These are phyloP conservation scores for Mobula hypostoma DNA, from an alignment of 2,113 vertebrate species.

Conservation along the genomic window DNA sequence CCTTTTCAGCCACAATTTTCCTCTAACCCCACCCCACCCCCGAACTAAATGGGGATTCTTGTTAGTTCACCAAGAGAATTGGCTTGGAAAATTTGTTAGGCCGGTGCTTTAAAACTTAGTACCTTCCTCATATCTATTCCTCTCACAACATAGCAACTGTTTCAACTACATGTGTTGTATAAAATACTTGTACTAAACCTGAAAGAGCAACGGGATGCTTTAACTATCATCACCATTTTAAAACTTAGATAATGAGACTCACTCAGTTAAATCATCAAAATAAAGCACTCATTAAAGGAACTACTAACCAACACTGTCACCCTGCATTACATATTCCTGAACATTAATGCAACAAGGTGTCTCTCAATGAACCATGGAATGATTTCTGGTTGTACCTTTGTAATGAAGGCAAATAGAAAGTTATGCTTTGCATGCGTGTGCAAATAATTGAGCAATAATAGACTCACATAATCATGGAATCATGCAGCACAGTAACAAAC, in stretches of 20 bases:
- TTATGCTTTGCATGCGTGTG: background rate
- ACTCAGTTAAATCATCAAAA: background rate
- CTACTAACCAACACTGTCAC: background rate
- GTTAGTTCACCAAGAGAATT: background rate
- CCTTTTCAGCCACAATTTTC: too few relatives aligned
- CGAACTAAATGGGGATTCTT: background rate
- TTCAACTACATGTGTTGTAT: background rate
- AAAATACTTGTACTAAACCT: background rate
- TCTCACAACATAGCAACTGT: background rate
- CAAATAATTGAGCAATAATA: background rate
- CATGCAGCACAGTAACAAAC: too few relatives aligned
- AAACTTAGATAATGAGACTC: background rate
- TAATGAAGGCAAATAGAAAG: conserved; percentile 11
- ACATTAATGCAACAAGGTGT: conserved; percentile 3
- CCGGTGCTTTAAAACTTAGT: background rate
- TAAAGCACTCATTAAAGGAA: background rate
- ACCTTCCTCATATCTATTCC: background rate
- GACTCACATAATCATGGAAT: too few relatives aligned
- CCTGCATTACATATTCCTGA: background rate
- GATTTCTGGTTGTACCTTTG: conserved; percentile 8
- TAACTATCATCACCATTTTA: background rate
- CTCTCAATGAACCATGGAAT: conserved; percentile 34
- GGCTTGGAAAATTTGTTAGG: background rate
- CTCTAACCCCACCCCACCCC: too few relatives aligned
- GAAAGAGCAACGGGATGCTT: background rate